phyloP scores from a whole-genome alignment of 2,888 invertebrate genomes.

The Acanthosepion lycidas region DNA sequence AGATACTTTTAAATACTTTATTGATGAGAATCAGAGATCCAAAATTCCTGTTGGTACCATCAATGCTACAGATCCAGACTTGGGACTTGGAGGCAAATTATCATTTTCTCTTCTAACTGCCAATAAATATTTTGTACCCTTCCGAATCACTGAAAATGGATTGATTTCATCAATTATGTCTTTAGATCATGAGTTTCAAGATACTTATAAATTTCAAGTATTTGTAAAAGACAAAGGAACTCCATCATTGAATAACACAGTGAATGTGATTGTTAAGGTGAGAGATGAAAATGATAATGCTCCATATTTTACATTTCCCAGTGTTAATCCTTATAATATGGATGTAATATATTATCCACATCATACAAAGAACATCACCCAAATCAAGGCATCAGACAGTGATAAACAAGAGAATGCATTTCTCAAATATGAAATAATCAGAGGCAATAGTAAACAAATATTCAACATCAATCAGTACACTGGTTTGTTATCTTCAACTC shows the following conservation, averaged over 20 bases:
- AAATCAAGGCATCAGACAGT: conserved; percentile 33
- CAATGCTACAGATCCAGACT: conserved; percentile 1
- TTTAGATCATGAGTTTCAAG: background rate
- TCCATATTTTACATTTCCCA: conserved; percentile 10
- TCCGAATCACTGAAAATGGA: background rate
- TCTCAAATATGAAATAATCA: conserved; percentile 33
- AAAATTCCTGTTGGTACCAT: background rate
- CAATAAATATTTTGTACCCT: background rate
- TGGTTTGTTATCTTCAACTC: background rate
- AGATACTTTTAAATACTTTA: background rate
- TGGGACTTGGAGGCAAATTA: background rate
- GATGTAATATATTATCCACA: background rate
- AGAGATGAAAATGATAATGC: conserved; percentile 22
- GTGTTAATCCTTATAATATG: conserved; percentile 1
- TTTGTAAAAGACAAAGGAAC: conserved; percentile 12
- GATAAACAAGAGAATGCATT: conserved; percentile 9
- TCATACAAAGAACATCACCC: background rate
- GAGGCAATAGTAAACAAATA: background rate
- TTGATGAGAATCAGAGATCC: background rate
- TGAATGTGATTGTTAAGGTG: background rate
- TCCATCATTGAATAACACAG: conserved; percentile 22
- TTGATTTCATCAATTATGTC: background rate
- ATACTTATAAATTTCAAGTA: background rate
- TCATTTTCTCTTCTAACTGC: background rate
- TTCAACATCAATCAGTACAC: conserved; percentile 8